Evolutionary conservation across 53 echinoderm and acorn worm genomes (phyloP), one percentile per base, ranked within the genome.

Genomic region (Echinometra lucunter): DNA sequence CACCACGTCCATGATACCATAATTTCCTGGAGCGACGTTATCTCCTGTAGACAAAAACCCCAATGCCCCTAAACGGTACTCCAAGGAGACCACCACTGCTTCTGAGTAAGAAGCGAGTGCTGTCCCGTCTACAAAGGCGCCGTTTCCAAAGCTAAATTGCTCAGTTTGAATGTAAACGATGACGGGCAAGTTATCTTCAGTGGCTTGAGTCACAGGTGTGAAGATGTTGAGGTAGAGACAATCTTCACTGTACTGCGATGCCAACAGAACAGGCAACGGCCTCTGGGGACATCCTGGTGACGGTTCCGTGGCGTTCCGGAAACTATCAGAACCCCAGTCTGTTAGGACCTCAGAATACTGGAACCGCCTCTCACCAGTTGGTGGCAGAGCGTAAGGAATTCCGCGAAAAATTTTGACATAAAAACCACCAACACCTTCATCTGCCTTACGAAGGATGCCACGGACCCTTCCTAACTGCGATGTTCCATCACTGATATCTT

Each of bases 51-150:
- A 89, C 21, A 97, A 56, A 53, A 96, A 97, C 44, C 97, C 97
- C 13, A 97, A 89, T 34, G 97, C 96, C 23, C 96, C 97, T 1
- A 97, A 92, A 80, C 97, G 96, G 53, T 97, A 92, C 53, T 96
- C 95, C 6, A 96, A 45, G 10, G 96, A 82, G 30, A 97, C 96
- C 1, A 97, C 96, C 1, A 96, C 89, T 19, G 96, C 94, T 18
- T 95, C 57, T 4, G 93, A 57, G 10, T 94, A 83, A 2, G 96
- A 95, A 69, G 97, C 94, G 0, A 97, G 94, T 1, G 85, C 74
- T 49, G 94, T 70, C 0, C 91, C 96, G 69, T 96, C 97, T 27
- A 95, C 72, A 16, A 44, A 44, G 28, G 94, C 92, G 8, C 94
- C 91, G 11, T 91, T 88, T 32, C 88, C 92, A 7, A 58, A 80